Evolutionary conservation across 2,113 vertebrate species (phyloP), one percentile per base, ranked within the genome.

Genomic region (Oriolus oriolus): DNA sequence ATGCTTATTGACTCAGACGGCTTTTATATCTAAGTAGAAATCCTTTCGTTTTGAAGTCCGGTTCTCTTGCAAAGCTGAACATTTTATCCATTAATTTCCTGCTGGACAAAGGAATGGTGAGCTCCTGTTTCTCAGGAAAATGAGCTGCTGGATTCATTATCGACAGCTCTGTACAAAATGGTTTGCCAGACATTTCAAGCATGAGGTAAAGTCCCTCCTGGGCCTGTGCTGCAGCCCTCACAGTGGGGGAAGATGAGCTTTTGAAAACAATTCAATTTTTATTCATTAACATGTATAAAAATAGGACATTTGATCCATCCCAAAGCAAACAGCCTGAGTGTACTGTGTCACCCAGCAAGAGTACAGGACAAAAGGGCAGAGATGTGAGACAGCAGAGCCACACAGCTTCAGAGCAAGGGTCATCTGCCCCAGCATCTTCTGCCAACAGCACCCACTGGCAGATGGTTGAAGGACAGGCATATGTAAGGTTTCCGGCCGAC

Each of bases 61-160:
- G 7, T 93, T 93, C 64, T 64, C 64, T 87, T 78, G 89, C 42
- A 63, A 94, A 47, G 44, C 41, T 70, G 68, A 78, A 60, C 21
- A 16, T 47, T 87, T 90, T 84, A 53, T 89, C 26, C 3, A 3
- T 56, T 41, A 78, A 66, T 89, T 90, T 95, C 47, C 77, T 90
- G 54, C 56, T 61, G 73, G 87, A 81, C 73, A 84, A 87, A 95
- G 60, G 69, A 92, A 79, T 75, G 60, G 61, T 16, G 45, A 89
- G 47, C 73, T 95, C 91, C 64, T 84, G 52, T 94, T 96, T 94
- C 86, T 90, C 84, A 76, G 90, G 76, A 89, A 93, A 93, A 94
- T 22, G 71, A 73, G 35, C 83, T 95, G 66, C 79, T 88, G 87
- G n/a, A 47, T 92, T 95, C 64, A 91, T 96, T 95, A 91, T 84